Evolutionary conservation across 2,113 vertebrate species (phyloP).

Genomic region (Heloderma charlesbogerti): DNA sequence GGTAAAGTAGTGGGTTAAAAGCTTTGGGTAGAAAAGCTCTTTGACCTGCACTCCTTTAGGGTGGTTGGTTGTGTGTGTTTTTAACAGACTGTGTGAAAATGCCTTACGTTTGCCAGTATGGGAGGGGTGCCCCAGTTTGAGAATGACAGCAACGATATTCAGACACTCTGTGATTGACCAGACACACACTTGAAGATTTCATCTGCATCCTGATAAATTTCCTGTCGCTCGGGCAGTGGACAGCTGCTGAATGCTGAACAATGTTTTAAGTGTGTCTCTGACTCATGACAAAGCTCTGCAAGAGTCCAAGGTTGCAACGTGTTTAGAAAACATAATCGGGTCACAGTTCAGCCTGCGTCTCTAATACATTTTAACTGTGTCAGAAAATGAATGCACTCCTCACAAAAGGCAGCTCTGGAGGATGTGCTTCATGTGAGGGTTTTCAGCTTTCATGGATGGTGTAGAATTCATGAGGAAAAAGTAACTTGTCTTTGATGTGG

Average conservation of each 20-base stretch:
- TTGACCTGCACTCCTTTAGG: too few relatives aligned
- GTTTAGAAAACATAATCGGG: constrained; percentile 7
- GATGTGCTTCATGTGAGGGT: neutral
- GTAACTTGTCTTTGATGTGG: neutral
- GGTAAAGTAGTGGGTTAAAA: too few relatives aligned
- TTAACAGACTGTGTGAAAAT: neutral
- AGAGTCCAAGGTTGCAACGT: neutral
- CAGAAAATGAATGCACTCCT: neutral
- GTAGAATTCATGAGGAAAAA: neutral
- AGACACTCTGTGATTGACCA: neutral
- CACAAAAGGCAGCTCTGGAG: neutral
- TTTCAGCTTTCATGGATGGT: neutral
- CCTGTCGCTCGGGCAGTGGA: neutral
- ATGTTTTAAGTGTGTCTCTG: constrained; percentile 6
- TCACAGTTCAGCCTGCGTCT: neutral
- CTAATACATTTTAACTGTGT: neutral
- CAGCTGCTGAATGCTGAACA: neutral
- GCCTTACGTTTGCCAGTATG: neutral
- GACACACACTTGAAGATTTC: neutral
- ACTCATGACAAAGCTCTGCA: neutral
- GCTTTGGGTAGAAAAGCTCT: too few relatives aligned
- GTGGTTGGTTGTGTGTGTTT: neutral
- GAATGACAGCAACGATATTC: neutral
- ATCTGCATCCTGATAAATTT: neutral
- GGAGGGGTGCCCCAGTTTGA: neutral